Base-by-base conservation (phyloP, 2,113 vertebrate genomes). In the Octodon degus region DNA sequence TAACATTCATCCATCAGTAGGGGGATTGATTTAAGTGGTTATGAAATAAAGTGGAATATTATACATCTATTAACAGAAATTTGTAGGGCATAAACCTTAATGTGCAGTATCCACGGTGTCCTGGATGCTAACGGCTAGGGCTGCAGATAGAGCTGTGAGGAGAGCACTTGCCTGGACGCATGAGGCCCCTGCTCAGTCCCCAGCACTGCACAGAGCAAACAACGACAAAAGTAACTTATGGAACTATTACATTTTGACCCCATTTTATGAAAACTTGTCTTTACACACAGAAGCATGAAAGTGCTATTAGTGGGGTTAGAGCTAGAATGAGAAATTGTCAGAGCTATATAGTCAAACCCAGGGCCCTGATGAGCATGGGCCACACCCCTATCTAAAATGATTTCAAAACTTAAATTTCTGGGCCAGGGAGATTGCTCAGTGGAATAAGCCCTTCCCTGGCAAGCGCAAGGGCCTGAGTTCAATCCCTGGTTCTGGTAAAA, bases 51-150 rank as follows among this genome's bases (percentile, higher is more conserved):
- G 13, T 62, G 17, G 50, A 93, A 10, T 87, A 76, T 76, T 86
- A 76, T 30, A 22, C 22, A 20, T 86, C 11, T 93, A 37, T 91
- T 95, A 76, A 67, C 70, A 87, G 80, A 77, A 93, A 85, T 58
- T 84, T 74, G 34, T 5, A 62, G 53, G 79, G 13, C 70, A 50
- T 89, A 50, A 80, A 37, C 58, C 89, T 86, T 82, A 86, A 86
- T 7, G 12, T 50, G 50, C 47, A 50, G 43, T 68, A 14, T 86
- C 58, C 13, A 43, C 27, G 40, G 74, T n/a, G 65, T 4, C 22
- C 55, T 55, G 89, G 72, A 77, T 91, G 84, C 53, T 72, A 58
- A 89, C 12, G 58, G 25, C 84, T 89, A 20, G 20, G 70, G 70
- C 34, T 37, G 19, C 16, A 16, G 70, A 37, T 20, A n/a, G 34